A percentile compares a stretch with the other conserved stretches of the same genome.
phyloP scores from a whole-genome alignment of 2,888 invertebrate genomes.

The Lobophora halterata region DNA sequence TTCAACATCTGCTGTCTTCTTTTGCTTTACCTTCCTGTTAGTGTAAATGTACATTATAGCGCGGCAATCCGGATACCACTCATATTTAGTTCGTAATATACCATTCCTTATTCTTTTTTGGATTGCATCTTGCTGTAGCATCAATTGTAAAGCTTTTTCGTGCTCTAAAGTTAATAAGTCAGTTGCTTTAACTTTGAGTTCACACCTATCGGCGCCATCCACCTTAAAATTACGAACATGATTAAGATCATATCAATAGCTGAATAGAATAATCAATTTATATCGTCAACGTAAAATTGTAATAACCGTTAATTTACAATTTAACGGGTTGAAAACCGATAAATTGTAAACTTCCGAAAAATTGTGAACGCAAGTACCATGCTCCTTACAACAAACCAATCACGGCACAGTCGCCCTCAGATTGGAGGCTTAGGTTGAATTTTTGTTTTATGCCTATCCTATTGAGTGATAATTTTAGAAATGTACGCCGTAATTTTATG shows the following conservation, averaged over 20 bases:
- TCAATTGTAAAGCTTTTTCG: conserved; percentile 58
- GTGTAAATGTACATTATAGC: conserved; percentile 67
- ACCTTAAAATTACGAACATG: conserved; percentile 49
- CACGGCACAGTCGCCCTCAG: no score
- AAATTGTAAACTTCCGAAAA: no score
- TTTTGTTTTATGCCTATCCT: no score
- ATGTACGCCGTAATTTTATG: no score
- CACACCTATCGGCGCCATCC: conserved; percentile 68
- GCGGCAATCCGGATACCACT: conserved; percentile 65
- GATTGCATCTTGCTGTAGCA: conserved; percentile 56
- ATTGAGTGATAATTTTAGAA: no score
- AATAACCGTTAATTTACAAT: no score
- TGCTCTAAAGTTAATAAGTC: conserved; percentile 53
- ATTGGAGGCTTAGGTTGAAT: no score
- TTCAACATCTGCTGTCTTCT: conserved; percentile 20
- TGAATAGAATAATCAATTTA: no score
- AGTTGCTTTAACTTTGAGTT: conserved; percentile 59
- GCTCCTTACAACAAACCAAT: no score
- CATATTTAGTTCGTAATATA: conserved; percentile 58
- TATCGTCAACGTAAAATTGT: no score
- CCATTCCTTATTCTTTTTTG: conserved; percentile 51
- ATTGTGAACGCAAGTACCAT: no score
- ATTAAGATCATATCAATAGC: conserved; percentile 1
- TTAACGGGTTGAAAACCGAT: no score
- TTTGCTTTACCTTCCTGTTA: conserved; percentile 32